Evolutionary conservation across 2,797 vertebrate genomes (phyloP).

Genomic region (Chelonia mydas): DNA sequence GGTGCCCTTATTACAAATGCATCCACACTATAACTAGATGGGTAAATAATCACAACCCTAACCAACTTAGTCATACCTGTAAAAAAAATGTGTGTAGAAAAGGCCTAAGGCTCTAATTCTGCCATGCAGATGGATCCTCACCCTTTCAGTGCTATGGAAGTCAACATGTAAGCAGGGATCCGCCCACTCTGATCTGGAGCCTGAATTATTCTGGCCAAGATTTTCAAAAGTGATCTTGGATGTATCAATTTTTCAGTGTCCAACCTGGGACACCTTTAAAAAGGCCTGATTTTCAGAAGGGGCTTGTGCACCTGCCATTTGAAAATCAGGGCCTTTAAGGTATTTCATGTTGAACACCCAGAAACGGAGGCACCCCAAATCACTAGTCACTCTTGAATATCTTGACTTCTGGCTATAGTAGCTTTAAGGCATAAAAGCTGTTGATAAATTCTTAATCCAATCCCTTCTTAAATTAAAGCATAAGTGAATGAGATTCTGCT

Average conservation of each 20-base stretch:
- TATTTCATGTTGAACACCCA: neutral
- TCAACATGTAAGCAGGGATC: neutral
- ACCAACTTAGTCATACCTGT: neutral
- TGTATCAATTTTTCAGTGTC: rapidly evolving
- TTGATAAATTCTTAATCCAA: neutral
- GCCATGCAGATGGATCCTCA: neutral
- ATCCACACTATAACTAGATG: neutral
- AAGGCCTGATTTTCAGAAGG: neutral
- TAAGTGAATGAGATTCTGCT: neutral
- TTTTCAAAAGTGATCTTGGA: neutral
- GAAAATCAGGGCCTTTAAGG: neutral
- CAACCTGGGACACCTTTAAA: neutral
- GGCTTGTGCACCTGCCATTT: neutral
- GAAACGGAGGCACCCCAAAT: neutral
- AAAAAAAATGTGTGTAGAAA: neutral
- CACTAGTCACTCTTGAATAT: neutral
- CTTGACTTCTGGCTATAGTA: neutral
- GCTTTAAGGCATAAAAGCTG: neutral
- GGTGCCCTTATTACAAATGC: neutral
- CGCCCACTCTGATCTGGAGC: neutral
- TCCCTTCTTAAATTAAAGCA: neutral
- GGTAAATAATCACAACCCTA: neutral
- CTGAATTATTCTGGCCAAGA: neutral
- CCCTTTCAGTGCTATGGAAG: neutral
- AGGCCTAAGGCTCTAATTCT: neutral